phyloP scores from a whole-genome alignment of 2,113 vertebrate species.

The Cryptotis parvus region DNA sequence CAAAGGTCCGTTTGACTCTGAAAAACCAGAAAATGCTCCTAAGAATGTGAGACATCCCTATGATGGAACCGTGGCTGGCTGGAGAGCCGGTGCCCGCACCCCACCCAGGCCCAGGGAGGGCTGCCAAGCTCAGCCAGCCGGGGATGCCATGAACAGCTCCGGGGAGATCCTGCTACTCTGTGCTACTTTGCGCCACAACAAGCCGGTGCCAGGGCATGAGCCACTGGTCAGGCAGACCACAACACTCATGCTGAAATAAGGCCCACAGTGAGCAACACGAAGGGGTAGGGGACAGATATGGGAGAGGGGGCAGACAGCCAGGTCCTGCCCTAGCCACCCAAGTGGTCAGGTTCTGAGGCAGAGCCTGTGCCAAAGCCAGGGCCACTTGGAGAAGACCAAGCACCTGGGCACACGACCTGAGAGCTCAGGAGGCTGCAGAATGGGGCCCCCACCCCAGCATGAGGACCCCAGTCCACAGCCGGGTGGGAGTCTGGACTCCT shows the following conservation, averaged over 20 bases:
- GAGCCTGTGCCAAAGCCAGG: not conserved
- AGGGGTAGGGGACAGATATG: not conserved
- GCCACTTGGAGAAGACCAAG: not conserved
- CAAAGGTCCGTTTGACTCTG: conserved; percentile 29
- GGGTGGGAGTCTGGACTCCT: conserved; percentile 73
- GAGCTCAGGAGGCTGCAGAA: not conserved
- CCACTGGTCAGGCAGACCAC: not conserved
- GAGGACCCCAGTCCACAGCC: conserved; percentile 44
- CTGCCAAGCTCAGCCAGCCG: not conserved
- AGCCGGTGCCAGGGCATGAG: not conserved
- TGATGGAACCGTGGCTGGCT: not conserved
- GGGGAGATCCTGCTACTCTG: not conserved
- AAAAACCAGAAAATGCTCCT: not conserved
- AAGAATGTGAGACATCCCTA: conserved; percentile 38
- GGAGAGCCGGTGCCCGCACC: not conserved
- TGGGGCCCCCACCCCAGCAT: not conserved
- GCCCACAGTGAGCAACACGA: not conserved
- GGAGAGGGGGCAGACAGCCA: not conserved
- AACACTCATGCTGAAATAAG: not conserved
- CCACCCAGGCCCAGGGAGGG: not conserved
- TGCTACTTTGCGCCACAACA: not conserved
- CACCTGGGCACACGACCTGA: not conserved
- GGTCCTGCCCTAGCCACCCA: not conserved
- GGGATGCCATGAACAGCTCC: not conserved
- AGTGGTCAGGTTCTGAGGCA: not conserved